Base-by-base conservation (phyloP, 2,113 vertebrate genomes). In the Etia nguti region DNA sequence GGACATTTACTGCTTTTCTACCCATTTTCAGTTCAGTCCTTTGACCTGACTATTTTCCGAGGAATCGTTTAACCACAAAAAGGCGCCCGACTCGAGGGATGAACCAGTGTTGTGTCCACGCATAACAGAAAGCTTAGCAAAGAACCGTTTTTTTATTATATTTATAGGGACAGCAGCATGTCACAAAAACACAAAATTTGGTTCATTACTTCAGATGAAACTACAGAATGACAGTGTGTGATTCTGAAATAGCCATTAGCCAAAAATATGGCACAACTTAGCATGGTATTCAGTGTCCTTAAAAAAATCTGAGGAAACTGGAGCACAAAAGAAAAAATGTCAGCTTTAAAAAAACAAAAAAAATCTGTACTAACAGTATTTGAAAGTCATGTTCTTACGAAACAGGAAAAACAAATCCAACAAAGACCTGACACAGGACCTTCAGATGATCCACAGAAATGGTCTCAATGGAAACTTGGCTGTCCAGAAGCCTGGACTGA, bases 251-350 rank as follows among this genome's bases (percentile, higher is more conserved):
- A 38, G 18, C 60, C 18, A 8, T 8, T 20, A 38, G 18, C 12
- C 26, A n/a, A n/a, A 68, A 38, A 36, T 22, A 22, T 36, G 11
- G 0, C 62, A 24, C 12, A 24, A 16, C 38, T 43, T 43, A 15
- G 13, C 65, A 43, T 24, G 12, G 12, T 43, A 11, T 68, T 22
- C 8, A 68, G 11, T 2, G 12, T 24, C 4, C 62, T 41, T 68
- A 3, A 15, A 41, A 22, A 43, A 15, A 36, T 11, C 31, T 0
- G n/a, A 70, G 12, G 36, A 43, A 70, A 10, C 12, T 70, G 65
- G 8, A 22, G 62, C 34, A 8, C 20, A 7, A 41, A n/a, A 62
- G 29, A 5, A 34, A 10, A 62, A 2, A 62, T 0, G 10, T 2
- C 18, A 2, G 59, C 2, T 62, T 36, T 7, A 36, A 62, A 20